Base-by-base conservation (phyloP, 2,797 vertebrate genomes). In the Eospalax fontanierii region DNA sequence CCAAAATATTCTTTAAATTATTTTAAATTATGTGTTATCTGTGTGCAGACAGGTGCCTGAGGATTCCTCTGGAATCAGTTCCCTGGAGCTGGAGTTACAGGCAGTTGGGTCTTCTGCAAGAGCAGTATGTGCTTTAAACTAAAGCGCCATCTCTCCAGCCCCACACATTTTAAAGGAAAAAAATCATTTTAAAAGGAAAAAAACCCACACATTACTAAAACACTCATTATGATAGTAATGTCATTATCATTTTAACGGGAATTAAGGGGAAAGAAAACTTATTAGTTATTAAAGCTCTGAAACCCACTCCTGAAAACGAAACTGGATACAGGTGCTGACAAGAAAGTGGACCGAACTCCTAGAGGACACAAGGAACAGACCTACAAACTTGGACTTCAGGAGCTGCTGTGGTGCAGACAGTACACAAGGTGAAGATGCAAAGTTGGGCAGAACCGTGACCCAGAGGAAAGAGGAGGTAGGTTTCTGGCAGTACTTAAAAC, bases 381-480 rank as follows among this genome's bases (percentile, higher is more conserved):
- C 22, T 18, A 54, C 38, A 59, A 9, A 33, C 38, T 19, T 18
- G 26, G 4, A 40, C 33, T n/a, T 26, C 1, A 15, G 6, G 1
- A 14, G 30, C 54, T 19, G 63, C 81, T 40, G 24, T 19, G 33
- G 12, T 15, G 28, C 2, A 24, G 11, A 57, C n/a, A 24, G 73
- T 0, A 2, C 6, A 3, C 1, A 4, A 18, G 28, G n/a, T 5
- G 14, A 33, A 54, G 81, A 38, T 9, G 26, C 63, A 3, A 4
- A 21, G 57, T 30, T 11, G 2, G 33, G 54, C 38, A 28, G 19
- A 57, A n/a, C 46, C 6, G 50, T 5, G 26, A 26, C 46, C 8
- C n/a, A 12, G 16, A 50, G 46, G 4, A 30, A 6, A 19, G 33
- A 50, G 46, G 24, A 21, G n/a, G 6, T 54, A 54, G 50, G 50